Percentiles rank a stretch among this genome's conserved stretches.
phyloP scores from a whole-genome alignment of 1,140 invertebrate species.

The Temnothorax curvispinosus region DNA sequence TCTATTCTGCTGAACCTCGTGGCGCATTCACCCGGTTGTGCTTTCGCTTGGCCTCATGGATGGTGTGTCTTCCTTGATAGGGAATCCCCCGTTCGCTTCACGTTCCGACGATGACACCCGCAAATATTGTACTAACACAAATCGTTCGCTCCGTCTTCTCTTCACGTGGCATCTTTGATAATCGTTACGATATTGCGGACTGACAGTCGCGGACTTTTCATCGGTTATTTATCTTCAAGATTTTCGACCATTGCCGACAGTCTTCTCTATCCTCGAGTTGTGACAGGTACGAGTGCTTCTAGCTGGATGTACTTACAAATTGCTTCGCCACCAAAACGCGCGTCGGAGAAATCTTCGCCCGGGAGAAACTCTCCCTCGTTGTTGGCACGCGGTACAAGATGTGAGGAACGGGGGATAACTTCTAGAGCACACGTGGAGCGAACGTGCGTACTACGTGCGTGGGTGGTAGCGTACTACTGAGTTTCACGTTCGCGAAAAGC shows the following conservation, averaged over 20 bases:
- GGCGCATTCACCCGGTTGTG: constrained; percentile 24
- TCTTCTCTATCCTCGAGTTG: background rate
- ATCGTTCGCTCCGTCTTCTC: background rate
- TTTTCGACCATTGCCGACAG: background rate
- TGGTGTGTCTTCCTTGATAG: background rate
- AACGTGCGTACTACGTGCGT: constrained; percentile 84
- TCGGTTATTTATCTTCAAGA: background rate
- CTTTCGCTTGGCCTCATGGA: constrained; percentile 11
- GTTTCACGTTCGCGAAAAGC: constrained; percentile 73
- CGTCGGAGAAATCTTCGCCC: constrained; percentile 9
- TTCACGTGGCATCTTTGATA: background rate
- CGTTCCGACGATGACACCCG: background rate
- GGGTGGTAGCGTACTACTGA: constrained; percentile 84
- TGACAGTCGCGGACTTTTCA: background rate
- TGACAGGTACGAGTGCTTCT: background rate
- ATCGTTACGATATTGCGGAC: background rate
- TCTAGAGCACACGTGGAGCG: constrained; percentile 77
- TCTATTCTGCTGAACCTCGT: constrained; percentile 2
- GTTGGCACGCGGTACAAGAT: background rate
- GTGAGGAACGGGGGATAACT: constrained; percentile 5
- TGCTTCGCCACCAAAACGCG: constrained; percentile 28
- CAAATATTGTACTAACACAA: constrained; percentile 4
- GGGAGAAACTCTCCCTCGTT: background rate
- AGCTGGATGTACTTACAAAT: background rate
- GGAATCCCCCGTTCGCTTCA: background rate